Evolutionary conservation across 2,888 invertebrate genomes (phyloP).

Genomic region (Orthosia gothica): DNA sequence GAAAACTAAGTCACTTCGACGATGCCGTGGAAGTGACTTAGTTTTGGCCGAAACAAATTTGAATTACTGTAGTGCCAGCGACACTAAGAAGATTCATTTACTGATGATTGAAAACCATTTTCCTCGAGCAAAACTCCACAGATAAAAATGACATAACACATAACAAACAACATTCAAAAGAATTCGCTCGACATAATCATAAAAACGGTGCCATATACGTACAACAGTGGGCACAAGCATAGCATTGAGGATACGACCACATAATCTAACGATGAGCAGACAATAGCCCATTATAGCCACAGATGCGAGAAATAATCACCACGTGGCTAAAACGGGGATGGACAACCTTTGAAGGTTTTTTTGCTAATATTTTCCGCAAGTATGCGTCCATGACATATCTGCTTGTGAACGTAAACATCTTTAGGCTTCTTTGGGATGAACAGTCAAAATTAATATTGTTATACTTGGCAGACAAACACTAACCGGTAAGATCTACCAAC

Average conservation of each 20-base stretch:
- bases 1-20: no score
- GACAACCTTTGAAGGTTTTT: constrained; percentile 22
- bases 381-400: not conserved
- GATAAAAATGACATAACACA: constrained; percentile 8
- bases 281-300: constrained; percentile 56
- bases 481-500: no score
- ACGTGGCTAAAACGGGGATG: constrained; percentile 20
- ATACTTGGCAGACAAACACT: no score
- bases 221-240: constrained; percentile 17
- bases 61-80: no score
- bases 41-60: no score
- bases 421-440: no score
- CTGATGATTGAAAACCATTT: not conserved
- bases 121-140: not conserved
- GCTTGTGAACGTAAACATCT: not conserved
- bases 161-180: not conserved
- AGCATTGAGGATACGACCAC: constrained; percentile 30
- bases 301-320: constrained; percentile 34
- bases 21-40: no score
- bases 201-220: constrained; percentile 25
- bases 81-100: no score
- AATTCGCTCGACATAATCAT: not conserved
- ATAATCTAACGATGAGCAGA: constrained; percentile 42
- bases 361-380: constrained; percentile 17
- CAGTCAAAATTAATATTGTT: no score